These are phyloP conservation scores for Drosophila ficusphila DNA, from an alignment of 1,140 invertebrate genomes.

Conservation along the genomic window DNA sequence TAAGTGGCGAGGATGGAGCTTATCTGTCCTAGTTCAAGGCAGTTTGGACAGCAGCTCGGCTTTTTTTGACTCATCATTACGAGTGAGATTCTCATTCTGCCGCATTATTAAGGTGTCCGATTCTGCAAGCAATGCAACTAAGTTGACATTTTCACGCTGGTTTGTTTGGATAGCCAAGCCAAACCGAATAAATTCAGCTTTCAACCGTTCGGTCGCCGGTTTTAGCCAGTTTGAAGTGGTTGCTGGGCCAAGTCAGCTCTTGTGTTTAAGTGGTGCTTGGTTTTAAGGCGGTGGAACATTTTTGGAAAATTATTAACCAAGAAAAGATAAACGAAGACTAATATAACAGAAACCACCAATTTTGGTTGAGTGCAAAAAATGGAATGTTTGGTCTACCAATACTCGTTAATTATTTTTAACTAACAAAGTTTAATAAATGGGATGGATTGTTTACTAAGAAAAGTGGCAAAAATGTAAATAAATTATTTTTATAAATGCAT, in stretches of 20 bases:
- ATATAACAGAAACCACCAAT: too few species aligned
- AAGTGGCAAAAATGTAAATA: background rate
- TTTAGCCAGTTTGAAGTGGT: constrained; percentile 54
- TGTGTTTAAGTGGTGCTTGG: background rate
- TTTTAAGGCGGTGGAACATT: constrained; percentile 2
- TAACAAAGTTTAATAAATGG: too few species aligned
- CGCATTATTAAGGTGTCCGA: constrained; percentile 1
- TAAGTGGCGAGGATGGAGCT: constrained; percentile 16
- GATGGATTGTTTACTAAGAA: too few species aligned
- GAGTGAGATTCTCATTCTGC: constrained; percentile 1
- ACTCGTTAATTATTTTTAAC: too few species aligned
- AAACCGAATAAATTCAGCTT: background rate
- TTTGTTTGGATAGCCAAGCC: background rate
- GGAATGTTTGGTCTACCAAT: too few species aligned
- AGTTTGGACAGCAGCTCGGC: constrained; percentile 2
- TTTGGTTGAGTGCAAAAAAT: too few species aligned
- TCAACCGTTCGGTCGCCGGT: constrained; percentile 20
- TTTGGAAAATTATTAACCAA: background rate
- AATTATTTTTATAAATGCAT: background rate
- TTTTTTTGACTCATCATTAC: constrained; percentile 20
- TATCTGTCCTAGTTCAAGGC: constrained; percentile 50
- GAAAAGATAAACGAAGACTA: too few species aligned
- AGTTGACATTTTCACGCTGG: constrained; percentile 29
- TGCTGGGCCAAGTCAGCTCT: background rate
- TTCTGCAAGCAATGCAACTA: constrained; percentile 46